Base-by-base conservation (phyloP, 2,888 invertebrate genomes). In the Caenorhabditis wallacei region DNA sequence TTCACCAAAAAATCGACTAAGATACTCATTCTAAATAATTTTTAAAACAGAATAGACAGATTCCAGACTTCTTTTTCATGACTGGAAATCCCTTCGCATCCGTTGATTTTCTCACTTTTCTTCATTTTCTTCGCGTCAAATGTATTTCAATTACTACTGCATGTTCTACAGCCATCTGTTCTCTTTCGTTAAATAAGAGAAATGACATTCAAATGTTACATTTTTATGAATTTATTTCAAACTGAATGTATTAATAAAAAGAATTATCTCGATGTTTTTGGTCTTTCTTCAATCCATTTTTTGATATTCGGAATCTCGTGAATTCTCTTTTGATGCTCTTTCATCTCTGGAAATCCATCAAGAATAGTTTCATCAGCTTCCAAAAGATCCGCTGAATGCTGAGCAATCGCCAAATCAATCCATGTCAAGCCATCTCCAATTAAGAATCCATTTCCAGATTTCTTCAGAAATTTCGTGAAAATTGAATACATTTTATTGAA, bases 271-370 rank as follows among this genome's bases (percentile, higher is more conserved):
- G 40, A 40, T 10, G 72, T 54, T 1, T 26, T 43, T 3, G 88
- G 88, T 30, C 90, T 79, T n/a, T 76, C 84, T 56, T 87, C 87
- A 22, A 89, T 82, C 84, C 89, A 90, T 30, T 88, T 87, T 63
- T 84, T 86, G 61, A 90, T 80, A 35, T 85, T 85, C 2, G 88
- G 88, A 61, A 85, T 74, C 7, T 79, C 11, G 30, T 88, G 88
- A 26, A 90, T 84, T 63, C 86, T 88, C 61, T 91, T 88, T 74
- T 84, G 85, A 76, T 88, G 86, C 4, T 54, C 83, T 20, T 63
- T 64, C 64, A 84, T 48, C 61, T 85, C 81, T 5, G 88, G 88
- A 56, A 87, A 88, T 43, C 80, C 84, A 22, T 89, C 84, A 24
- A 89, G 59, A 30, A 86, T 57, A 2, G 69, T 70, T 37, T 83